Conservation (phyloP, 2,797 vertebrate species). For the Chanos chanos region DNA sequence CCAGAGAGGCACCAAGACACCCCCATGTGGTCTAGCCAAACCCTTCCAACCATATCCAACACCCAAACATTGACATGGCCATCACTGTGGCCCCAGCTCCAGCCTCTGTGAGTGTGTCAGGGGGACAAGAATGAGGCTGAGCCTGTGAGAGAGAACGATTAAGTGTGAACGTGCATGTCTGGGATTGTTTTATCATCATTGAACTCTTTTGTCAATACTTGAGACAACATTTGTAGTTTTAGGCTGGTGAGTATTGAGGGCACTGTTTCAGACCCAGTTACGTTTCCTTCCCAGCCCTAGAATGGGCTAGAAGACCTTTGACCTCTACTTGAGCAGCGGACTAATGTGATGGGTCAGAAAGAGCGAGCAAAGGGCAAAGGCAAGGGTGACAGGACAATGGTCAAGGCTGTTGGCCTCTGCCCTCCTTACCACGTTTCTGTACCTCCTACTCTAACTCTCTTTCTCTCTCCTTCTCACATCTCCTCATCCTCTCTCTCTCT, state of each 20-base stretch:
- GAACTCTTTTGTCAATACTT: too few species aligned
- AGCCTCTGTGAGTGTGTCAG: slow-evolving; percentile 4
- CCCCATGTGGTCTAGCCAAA: background rate
- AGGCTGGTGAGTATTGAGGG: too few species aligned
- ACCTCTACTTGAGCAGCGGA: slow-evolving; percentile 7
- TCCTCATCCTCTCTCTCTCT: background rate
- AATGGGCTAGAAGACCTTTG: slow-evolving; percentile 23
- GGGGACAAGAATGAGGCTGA: background rate
- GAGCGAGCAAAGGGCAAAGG: slow-evolving; percentile 1
- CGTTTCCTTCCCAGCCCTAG: slow-evolving; percentile 4
- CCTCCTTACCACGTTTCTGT: too few species aligned
- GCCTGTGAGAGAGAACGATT: slow-evolving; percentile 1
- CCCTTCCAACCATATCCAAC: background rate
- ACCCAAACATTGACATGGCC: background rate
- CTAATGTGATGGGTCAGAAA: slow-evolving; percentile 26
- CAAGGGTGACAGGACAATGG: background rate
- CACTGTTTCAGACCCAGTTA: slow-evolving; percentile 5
- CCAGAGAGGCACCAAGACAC: background rate
- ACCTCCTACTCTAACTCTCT: background rate
- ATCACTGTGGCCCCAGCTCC: background rate
- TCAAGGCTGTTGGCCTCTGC: slow-evolving; percentile 4
- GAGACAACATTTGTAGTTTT: too few species aligned
- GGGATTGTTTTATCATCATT: slow-evolving; percentile 1
- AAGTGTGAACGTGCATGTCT: slow-evolving; percentile 2
- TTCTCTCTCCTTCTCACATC: slow-evolving; percentile 8